Percentiles rank a stretch among this genome's conserved stretches.
phyloP scores from a whole-genome alignment of 2,797 vertebrate species.

The Galago senegalensis region DNA sequence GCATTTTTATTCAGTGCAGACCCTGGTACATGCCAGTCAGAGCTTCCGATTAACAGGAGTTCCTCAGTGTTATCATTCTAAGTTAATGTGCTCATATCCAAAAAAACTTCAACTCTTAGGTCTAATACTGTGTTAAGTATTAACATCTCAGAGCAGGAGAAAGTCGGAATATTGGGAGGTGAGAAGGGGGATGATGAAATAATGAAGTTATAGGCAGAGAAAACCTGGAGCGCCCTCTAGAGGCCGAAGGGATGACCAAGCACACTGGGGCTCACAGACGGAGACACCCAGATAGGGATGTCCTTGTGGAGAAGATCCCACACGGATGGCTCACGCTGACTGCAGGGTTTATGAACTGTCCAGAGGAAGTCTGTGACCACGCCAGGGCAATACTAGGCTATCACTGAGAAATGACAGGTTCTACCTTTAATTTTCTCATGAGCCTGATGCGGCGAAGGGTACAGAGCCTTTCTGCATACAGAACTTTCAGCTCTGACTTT shows the following conservation, averaged over 20 bases:
- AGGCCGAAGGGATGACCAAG: neutral
- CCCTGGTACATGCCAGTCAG: neutral
- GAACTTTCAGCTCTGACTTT: neutral
- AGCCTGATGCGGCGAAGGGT: neutral
- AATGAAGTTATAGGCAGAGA: neutral
- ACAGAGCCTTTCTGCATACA: neutral
- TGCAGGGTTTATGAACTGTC: neutral
- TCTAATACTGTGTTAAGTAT: neutral
- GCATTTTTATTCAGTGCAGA: constrained; percentile 16
- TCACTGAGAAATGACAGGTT: neutral
- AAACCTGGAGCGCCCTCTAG: too few species aligned
- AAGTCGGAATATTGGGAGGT: neutral
- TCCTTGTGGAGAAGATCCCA: neutral
- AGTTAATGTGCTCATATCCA: neutral
- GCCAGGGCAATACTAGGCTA: neutral
- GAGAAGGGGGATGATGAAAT: neutral
- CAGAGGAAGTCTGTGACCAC: neutral
- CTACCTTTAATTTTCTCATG: neutral
- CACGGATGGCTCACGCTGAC: neutral
- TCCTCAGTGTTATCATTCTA: neutral
- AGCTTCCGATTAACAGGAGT: neutral
- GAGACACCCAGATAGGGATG: neutral
- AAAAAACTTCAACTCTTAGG: neutral
- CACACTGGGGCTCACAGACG: neutral
- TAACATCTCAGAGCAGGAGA: neutral